These are phyloP conservation scores for Meteorus cinctellus DNA, from an alignment of 2,888 invertebrate species.

Conservation along the genomic window DNA sequence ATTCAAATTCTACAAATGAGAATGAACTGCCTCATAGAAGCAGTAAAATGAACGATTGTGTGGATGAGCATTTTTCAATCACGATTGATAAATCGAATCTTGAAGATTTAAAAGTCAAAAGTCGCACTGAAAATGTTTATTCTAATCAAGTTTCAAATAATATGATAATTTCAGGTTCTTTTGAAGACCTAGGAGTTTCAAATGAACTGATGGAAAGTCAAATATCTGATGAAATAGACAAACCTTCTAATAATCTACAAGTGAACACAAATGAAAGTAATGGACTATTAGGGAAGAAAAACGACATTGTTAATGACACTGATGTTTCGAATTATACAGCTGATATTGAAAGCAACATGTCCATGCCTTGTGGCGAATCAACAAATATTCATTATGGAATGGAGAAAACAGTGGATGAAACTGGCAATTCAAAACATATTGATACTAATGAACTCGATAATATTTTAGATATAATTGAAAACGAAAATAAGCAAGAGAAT, in stretches of 20 bases:
- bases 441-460: conserved; percentile 58
- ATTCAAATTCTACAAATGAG: conserved; percentile 11
- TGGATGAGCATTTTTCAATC: not conserved
- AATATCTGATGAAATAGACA: not conserved
- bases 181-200: conserved; percentile 24
- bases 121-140: not conserved
- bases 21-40: conserved; percentile 37
- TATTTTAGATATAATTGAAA: conserved; percentile 58
- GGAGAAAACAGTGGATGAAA: conserved; percentile 41
- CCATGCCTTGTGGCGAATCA: conserved; percentile 63
- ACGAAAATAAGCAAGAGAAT: conserved; percentile 33
- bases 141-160: not conserved
- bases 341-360: conserved; percentile 56
- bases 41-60: not conserved
- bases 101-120: conserved; percentile 20
- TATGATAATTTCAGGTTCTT: conserved; percentile 4
- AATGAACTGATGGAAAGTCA: not conserved
- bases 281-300: not conserved
- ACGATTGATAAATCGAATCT: not conserved
- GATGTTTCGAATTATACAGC: conserved; percentile 44
- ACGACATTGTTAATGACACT: conserved; percentile 22
- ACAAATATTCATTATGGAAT: conserved; percentile 55
- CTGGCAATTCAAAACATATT: conserved; percentile 42
- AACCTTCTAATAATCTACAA: not conserved
- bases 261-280: not conserved